These are phyloP conservation scores for Gorsachius magnificus DNA, from an alignment of 2,797 vertebrate species.

Conservation along the genomic window DNA sequence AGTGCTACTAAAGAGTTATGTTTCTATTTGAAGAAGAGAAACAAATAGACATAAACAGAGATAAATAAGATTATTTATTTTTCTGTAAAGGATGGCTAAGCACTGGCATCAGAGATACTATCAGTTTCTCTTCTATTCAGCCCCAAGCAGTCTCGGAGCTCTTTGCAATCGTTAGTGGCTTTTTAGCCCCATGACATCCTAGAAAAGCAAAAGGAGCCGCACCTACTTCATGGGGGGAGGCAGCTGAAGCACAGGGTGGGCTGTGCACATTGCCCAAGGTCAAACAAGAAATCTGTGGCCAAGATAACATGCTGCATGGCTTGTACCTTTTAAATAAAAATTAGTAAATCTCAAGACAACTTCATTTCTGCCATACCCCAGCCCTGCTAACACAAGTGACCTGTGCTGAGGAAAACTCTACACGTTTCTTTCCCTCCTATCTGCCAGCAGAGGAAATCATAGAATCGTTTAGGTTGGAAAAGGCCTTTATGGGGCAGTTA, in stretches of 20 bases:
- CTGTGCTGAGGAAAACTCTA: neutral
- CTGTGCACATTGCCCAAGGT: neutral
- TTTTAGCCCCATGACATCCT: neutral
- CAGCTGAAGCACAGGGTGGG: neutral
- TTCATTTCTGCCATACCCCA: neutral
- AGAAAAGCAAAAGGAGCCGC: neutral
- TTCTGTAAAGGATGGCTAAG: neutral
- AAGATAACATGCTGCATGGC: neutral
- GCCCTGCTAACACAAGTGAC: accelerated
- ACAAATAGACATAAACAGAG: neutral
- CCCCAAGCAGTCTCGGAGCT: neutral
- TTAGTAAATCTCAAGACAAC: accelerated
- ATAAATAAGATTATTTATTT: neutral
- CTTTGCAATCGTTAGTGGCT: neutral
- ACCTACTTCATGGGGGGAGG: neutral
- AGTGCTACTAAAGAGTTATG: neutral
- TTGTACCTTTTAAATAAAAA: neutral
- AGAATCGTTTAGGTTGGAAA: too few relatives aligned
- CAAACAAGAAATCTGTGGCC: neutral
- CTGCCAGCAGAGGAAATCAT: neutral
- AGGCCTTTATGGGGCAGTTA: accelerated
- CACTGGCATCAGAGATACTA: neutral
- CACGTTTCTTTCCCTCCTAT: accelerated
- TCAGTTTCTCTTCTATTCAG: neutral
- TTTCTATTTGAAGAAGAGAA: neutral